These are phyloP conservation scores for Actinemys pallida DNA, from an alignment of 2,113 vertebrate genomes.

Conservation along the genomic window DNA sequence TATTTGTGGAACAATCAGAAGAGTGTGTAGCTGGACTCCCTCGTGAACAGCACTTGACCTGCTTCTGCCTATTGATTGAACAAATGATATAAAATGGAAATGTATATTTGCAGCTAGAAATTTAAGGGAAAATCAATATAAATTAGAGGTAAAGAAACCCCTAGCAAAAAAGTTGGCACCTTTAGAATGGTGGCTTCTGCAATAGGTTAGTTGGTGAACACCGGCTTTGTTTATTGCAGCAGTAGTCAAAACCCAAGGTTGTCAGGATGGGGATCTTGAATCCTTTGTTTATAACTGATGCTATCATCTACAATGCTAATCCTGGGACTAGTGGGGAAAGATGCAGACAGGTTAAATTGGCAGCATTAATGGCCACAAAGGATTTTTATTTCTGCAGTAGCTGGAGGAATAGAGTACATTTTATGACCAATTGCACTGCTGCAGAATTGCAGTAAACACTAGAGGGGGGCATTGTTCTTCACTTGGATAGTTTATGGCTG, in stretches of 20 bases:
- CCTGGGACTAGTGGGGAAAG: neutral
- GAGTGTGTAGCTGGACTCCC: no score
- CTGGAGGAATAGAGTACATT: neutral
- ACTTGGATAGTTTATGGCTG: neutral
- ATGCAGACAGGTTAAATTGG: neutral
- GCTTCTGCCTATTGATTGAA: no score
- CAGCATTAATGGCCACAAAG: neutral
- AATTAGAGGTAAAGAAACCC: neutral
- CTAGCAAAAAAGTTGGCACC: neutral
- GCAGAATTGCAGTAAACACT: neutral
- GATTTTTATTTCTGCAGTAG: rapidly evolving
- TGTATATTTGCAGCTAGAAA: neutral
- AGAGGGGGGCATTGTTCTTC: neutral
- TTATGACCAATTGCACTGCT: neutral
- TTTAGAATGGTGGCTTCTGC: neutral
- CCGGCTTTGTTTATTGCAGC: neutral
- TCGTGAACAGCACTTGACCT: no score
- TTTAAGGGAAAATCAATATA: neutral
- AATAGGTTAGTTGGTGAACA: neutral
- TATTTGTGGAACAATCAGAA: neutral
- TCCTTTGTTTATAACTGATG: neutral
- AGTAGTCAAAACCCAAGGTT: neutral
- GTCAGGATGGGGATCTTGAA: neutral
- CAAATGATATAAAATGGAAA: neutral
- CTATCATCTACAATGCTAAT: neutral